A percentile compares a stretch with the other conserved stretches of the same genome.
These are phyloP conservation scores for Trochalopteron elliotii DNA, from an alignment of 2,113 vertebrate species.

Conservation along the genomic window DNA sequence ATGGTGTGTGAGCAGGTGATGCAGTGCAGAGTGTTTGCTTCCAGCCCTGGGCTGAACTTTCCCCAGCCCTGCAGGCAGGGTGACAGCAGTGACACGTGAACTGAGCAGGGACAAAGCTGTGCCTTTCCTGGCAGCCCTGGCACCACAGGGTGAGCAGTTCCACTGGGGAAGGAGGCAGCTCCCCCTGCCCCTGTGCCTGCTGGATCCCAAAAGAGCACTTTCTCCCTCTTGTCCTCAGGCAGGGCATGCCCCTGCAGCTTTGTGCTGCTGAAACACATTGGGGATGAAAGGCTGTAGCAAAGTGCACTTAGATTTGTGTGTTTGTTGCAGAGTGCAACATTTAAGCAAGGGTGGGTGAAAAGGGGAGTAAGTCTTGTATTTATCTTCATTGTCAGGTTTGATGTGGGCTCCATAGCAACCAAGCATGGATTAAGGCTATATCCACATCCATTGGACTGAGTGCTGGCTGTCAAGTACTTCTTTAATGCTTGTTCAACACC, in stretches of 20 bases:
- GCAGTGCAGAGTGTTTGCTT: background rate
- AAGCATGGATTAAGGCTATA: background rate
- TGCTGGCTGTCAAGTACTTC: background rate
- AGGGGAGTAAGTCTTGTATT: background rate
- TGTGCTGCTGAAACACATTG: accelerated
- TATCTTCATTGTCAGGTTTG: background rate
- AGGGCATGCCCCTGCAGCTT: background rate
- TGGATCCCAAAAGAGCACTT: background rate
- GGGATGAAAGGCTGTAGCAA: background rate
- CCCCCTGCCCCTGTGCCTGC: background rate
- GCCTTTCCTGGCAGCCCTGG: background rate
- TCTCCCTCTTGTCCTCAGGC: background rate
- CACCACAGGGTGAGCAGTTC: accelerated
- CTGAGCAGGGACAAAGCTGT: background rate
- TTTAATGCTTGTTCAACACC: background rate
- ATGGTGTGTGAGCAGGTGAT: background rate
- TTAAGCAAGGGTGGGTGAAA: background rate
- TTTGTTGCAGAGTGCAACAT: background rate
- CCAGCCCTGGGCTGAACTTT: background rate
- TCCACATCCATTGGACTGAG: background rate
- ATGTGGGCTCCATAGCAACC: background rate
- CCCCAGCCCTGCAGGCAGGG: background rate
- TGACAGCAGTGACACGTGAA: background rate
- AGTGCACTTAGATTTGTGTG: accelerated
- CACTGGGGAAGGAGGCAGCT: background rate